Percentiles rank a stretch among this genome's conserved stretches.
These are phyloP conservation scores for Channa striata DNA, from an alignment of 2,797 vertebrate species.

Conservation along the genomic window DNA sequence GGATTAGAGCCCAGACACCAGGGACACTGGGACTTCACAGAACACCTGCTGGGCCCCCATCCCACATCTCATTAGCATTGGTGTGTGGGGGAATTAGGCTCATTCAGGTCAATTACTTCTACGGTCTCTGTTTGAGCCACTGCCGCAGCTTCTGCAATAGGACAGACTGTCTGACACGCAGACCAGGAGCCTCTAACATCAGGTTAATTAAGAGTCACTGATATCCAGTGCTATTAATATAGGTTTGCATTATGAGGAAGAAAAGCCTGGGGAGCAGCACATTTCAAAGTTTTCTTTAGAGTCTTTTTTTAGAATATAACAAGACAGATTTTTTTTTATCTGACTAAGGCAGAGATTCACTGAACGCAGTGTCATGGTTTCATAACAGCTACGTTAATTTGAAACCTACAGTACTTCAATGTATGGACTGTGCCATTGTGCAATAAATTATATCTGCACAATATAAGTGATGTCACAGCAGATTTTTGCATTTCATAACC, in stretches of 20 bases:
- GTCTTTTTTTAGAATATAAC: conserved; percentile 7
- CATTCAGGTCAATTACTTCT: conserved; percentile 81
- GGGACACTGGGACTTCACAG: conserved; percentile 43
- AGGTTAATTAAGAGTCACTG: conserved; percentile 69
- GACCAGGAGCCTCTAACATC: conserved; percentile 62
- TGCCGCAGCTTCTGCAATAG: conserved; percentile 67
- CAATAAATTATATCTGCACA: not conserved
- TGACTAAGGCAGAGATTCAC: conserved; percentile 2
- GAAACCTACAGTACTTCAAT: too few relatives aligned
- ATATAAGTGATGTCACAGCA: not conserved
- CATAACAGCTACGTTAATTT: too few relatives aligned
- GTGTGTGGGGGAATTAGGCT: conserved; percentile 69
- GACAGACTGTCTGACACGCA: conserved; percentile 70
- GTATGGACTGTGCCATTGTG: not conserved
- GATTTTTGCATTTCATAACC: not conserved
- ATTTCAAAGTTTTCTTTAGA: not conserved
- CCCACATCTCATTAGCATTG: conserved; percentile 76
- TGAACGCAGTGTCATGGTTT: not conserved
- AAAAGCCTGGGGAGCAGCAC: not conserved
- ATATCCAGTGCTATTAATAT: conserved; percentile 29
- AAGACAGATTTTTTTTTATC: conserved; percentile 13
- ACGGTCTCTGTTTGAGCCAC: conserved; percentile 62
- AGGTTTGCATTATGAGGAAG: not conserved
- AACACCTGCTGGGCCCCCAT: conserved; percentile 64
- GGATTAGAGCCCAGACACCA: conserved; percentile 46